Base-by-base conservation (phyloP, 2,888 invertebrate species). In the Tipula helvola region DNA sequence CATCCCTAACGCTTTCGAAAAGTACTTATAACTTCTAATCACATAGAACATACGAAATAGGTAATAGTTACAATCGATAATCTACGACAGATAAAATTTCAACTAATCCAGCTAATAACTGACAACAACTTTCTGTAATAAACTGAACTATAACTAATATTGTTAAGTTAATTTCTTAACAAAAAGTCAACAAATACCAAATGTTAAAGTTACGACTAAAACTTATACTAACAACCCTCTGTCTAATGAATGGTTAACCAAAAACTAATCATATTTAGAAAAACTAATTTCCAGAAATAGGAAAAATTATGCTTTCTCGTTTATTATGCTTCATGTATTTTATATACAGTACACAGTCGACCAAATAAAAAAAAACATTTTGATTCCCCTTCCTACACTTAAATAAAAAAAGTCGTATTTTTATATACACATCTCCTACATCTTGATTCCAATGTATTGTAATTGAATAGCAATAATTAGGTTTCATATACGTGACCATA, bases 391-490 rank as follows among this genome's bases (percentile, higher is more conserved):
- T 52, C 7, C 52, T 71, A 52, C n/a, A 13, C n/a, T 16, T 10
- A 71, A 10, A 10, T 71, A 71, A 10, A 10, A 71, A 71, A 71
- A 71, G 71, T 28, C 10, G 71, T 28, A 28, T 28, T 71, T 10
- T 28, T 28, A 71, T 71, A 28, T 28, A 8, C 8, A 52, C n/a
- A 52, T 52, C n/a, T 4, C 10, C 28, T 52, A 28, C n/a, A 52
- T 71, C 12, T 71, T 71, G 28, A 71, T 71, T 71, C 71, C 71
- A 28, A 71, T 71, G 71, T 71, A 71, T 71, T 71, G 71, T 71
- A 71, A 71, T 71, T 71, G 71, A 71, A 71, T 71, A 71, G 71
- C 71, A 71, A 71, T 71, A 71, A 71, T 71, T 71, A 71, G 71
- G 71, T 71, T 71, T 71, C 71, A 71, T 28, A 71, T 71, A 71